Evolutionary conservation across 2,888 invertebrate species (phyloP), one percentile per base, ranked within the genome.

Genomic region (Phyllotreta striolata): DNA sequence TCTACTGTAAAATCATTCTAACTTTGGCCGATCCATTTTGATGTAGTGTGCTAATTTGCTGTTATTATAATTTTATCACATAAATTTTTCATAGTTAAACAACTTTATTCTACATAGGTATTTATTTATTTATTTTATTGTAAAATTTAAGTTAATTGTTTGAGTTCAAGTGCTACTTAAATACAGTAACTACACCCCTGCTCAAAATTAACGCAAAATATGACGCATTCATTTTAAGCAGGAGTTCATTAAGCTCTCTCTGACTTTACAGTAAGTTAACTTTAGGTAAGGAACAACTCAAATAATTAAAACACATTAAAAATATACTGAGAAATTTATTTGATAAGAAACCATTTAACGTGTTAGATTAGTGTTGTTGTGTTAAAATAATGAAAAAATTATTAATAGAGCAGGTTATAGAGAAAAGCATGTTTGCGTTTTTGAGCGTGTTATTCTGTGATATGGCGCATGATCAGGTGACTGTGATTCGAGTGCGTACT

Each of bases 401-500:
- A 55, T 52, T 10, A 51, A 61, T 60, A 14, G 52, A 40, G 41
- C 44, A 54, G 52, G 46, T 58, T 38, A 46, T 56, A 61, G 59
- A 63, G 67, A 70, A 71, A 73, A 75, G 73, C 74, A 77, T 75
- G 77, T 75, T 77, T 73, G 77, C 77, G 76, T 73, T 70, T 75
- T 71, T 74, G 76, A 76, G 78, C 79, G 78, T 79, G 78, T 79
- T 80, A 79, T 80, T 79, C 81, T 81, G 81, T 81, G 81, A 81
- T 81, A 81, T 80, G 79, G 80, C 80, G 80, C 80, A 80, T 76
- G 81, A 81, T 81, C 81, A 81, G 81, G 81, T 81, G 81, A 81
- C 81, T 81, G 77, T 77, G 77, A 77, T 77, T 24, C 78, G 79
- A 77, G 79, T 78, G 77, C 76, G 79, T 80, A 80, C 80, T 80